Evolutionary conservation across 2,888 invertebrate genomes (phyloP).

Genomic region (Marasmarcha lunaedactyla): DNA sequence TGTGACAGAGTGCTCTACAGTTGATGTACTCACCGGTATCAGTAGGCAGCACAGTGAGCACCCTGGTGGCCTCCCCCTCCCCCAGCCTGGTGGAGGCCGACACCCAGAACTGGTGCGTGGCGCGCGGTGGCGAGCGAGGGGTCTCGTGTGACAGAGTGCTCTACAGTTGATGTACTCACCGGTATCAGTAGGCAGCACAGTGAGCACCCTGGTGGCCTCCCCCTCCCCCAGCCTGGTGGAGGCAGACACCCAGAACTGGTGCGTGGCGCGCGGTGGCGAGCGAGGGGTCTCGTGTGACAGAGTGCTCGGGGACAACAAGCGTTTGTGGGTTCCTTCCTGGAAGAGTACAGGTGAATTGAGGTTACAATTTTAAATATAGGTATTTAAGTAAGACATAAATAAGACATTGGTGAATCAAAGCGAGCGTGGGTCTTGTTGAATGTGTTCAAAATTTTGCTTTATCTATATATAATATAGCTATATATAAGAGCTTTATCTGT

Average conservation of each 20-base stretch:
- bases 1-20: slow-evolving; percentile 76
- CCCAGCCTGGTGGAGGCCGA: slow-evolving; percentile 85
- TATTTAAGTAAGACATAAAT: too few species aligned
- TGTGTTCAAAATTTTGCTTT: too few species aligned
- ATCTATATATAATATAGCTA: too few species aligned
- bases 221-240: slow-evolving; percentile 89
- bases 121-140: slow-evolving; percentile 76
- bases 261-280: slow-evolving; percentile 78
- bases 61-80: slow-evolving; percentile 84
- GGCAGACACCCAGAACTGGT: slow-evolving; percentile 79
- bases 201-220: slow-evolving; percentile 81
- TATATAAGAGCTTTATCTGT: too few species aligned
- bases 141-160: slow-evolving; percentile 79
- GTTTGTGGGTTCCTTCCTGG: slow-evolving; percentile 81
- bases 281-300: slow-evolving; percentile 79
- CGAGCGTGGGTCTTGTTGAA: too few species aligned
- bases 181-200: slow-evolving; percentile 80
- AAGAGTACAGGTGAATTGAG: too few species aligned
- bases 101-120: slow-evolving; percentile 80
- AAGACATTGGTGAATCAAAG: too few species aligned
- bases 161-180: slow-evolving; percentile 47
- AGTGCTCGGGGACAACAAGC: slow-evolving; percentile 76
- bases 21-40: slow-evolving; percentile 71
- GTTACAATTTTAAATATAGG: too few species aligned
- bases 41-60: slow-evolving; percentile 80